phyloP scores from a whole-genome alignment of 2,888 invertebrate species.

The Leucozona laternaria region DNA sequence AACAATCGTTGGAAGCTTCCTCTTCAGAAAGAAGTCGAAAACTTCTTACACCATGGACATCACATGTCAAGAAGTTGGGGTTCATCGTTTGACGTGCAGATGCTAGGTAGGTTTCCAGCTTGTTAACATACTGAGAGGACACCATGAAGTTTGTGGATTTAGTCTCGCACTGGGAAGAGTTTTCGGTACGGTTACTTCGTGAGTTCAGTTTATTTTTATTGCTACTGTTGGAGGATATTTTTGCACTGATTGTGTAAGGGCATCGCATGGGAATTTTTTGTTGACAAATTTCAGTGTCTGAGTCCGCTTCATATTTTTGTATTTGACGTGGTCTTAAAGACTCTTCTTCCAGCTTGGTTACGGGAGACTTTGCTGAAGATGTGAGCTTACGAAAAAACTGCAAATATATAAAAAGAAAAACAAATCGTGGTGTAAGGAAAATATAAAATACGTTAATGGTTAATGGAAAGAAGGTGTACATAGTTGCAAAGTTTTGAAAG shows the following conservation, averaged over 20 bases:
- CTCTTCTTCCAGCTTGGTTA: slow-evolving; percentile 80
- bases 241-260: slow-evolving; percentile 61
- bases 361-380: slow-evolving; percentile 79
- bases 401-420: not conserved
- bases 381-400: slow-evolving; percentile 81
- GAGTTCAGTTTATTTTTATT: slow-evolving; percentile 43
- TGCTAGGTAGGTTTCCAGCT: slow-evolving; percentile 68
- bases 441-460: no score
- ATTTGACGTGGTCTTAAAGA: slow-evolving; percentile 21
- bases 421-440: no score
- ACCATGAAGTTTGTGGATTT: slow-evolving; percentile 78
- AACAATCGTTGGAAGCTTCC: slow-evolving; percentile 39
- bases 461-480: no score
- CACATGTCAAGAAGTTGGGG: slow-evolving; percentile 36
- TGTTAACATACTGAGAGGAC: slow-evolving; percentile 69
- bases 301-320: slow-evolving; percentile 18
- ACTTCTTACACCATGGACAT: slow-evolving; percentile 45
- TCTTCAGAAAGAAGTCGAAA: slow-evolving; percentile 63
- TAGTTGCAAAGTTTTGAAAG: no score
- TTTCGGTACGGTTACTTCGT: slow-evolving; percentile 20
- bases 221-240: slow-evolving; percentile 33
- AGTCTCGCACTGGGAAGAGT: slow-evolving; percentile 41
- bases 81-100: slow-evolving; percentile 55
- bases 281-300: not conserved
- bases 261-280: slow-evolving; percentile 57